Conservation (phyloP, 92 coral and sea anemone species). For the Heliopora coerulea region DNA sequence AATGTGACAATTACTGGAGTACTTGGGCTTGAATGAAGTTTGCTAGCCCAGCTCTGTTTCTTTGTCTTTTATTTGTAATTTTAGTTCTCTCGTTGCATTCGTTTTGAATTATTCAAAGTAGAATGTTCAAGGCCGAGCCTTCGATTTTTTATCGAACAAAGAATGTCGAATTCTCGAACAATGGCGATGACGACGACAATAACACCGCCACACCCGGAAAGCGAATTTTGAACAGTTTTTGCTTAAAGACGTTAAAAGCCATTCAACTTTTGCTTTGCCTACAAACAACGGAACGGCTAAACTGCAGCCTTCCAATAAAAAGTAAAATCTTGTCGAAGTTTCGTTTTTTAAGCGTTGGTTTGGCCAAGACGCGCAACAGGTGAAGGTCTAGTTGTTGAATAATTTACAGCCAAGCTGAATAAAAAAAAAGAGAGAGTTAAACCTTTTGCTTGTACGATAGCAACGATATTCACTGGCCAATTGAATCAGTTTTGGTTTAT, state of each 20-base stretch:
- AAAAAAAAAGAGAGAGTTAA: conserved; percentile 8
- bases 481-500: no score
- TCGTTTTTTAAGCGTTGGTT: not conserved
- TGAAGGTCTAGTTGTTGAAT: conserved; percentile 26
- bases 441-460: conserved; percentile 19
- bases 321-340: not conserved
- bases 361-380: conserved; percentile 30
- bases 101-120: not conserved
- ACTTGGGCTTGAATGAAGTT: no score
- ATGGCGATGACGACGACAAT: conserved; percentile 20
- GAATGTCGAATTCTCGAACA: conserved; percentile 19
- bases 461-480: not conserved
- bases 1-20: no score
- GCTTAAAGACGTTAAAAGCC: not conserved
- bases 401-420: conserved; percentile 18
- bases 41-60: no score
- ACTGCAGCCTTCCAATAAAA: not conserved
- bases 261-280: no score
- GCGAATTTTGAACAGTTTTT: not conserved
- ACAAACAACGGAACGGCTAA: not conserved
- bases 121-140: not conserved
- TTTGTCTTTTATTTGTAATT: no score
- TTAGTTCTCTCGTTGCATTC: not conserved
- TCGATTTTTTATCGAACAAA: conserved; percentile 1
- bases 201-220: conserved; percentile 34